Evolutionary conservation across 2,888 invertebrate species (phyloP).

Genomic region (Acanthosepion lycidas): DNA sequence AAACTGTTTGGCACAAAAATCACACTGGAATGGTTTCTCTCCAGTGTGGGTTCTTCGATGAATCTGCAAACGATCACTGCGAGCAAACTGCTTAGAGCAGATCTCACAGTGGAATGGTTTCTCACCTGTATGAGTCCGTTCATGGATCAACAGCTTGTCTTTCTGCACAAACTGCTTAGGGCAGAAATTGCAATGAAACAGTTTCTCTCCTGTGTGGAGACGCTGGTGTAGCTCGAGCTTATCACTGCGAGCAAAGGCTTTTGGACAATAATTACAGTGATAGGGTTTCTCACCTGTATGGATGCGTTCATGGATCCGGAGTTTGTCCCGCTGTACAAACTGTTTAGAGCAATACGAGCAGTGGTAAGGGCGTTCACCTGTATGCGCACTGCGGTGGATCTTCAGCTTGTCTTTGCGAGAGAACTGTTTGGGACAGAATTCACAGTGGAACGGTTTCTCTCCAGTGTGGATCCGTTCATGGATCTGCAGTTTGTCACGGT

Average conservation of each 20-base stretch:
- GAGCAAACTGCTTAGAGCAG: not conserved
- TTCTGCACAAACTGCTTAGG: slow-evolving; percentile 38
- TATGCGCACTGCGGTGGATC: not conserved
- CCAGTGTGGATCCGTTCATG: not conserved
- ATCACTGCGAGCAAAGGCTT: slow-evolving; percentile 35
- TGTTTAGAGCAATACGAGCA: not conserved
- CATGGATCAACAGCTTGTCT: slow-evolving; percentile 34
- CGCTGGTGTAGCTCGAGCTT: slow-evolving; percentile 34
- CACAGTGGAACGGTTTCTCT: slow-evolving; percentile 25
- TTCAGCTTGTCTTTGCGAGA: slow-evolving; percentile 36
- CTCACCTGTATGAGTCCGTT: not conserved
- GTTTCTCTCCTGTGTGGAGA: slow-evolving; percentile 8
- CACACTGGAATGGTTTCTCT: slow-evolving; percentile 37
- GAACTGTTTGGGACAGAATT: not conserved
- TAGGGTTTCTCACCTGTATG: slow-evolving; percentile 10
- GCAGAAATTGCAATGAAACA: slow-evolving; percentile 35
- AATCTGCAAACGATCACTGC: not conserved
- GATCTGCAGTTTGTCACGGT: slow-evolving; percentile 36
- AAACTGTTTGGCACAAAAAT: slow-evolving; percentile 24
- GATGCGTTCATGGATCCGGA: not conserved
- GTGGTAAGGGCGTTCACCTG: not conserved
- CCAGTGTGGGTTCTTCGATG: slow-evolving; percentile 6
- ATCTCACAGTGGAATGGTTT: slow-evolving; percentile 38
- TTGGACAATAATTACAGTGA: not conserved
- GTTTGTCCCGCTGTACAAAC: slow-evolving; percentile 36